Percentiles rank a stretch among this genome's conserved stretches.
Conservation (phyloP, 2,113 vertebrate species). For the Electrona antarctica region DNA sequence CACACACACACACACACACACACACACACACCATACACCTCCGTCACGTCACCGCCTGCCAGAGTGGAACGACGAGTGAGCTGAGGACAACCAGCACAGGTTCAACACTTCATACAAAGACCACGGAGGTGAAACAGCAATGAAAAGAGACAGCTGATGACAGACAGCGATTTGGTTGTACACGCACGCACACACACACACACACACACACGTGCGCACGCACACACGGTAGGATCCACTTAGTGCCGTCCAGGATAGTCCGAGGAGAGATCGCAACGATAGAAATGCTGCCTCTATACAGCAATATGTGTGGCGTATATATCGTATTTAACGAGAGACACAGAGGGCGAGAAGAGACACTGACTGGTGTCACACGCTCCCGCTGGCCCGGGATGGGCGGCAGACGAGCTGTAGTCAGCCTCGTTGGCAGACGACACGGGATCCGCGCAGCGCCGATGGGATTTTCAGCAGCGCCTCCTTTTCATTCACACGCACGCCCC, state of each 20-base stretch:
- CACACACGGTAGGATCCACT: background rate
- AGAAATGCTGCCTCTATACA: conserved; percentile 5
- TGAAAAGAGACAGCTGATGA: background rate
- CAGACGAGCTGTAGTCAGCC: conserved; percentile 70
- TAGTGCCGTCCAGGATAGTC: background rate
- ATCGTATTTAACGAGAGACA: conserved; percentile 29
- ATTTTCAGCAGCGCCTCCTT: conserved; percentile 68
- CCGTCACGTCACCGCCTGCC: background rate
- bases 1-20: too few relatives aligned
- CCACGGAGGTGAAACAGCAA: background rate
- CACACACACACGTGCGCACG: too few relatives aligned
- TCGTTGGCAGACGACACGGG: conserved; percentile 63
- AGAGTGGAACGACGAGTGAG: background rate
- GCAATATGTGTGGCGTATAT: conserved; percentile 6
- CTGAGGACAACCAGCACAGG: background rate
- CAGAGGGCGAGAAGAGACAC: conserved; percentile 20
- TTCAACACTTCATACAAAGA: background rate
- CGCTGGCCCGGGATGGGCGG: conserved; percentile 51
- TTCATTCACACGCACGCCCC: conserved; percentile 37
- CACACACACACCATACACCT: too few relatives aligned
- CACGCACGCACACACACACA: background rate
- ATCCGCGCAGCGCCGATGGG: conserved; percentile 65
- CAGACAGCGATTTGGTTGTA: background rate
- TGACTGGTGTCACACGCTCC: conserved; percentile 37
- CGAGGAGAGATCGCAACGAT: background rate